A percentile compares a stretch with the other conserved stretches of the same genome.
phyloP scores from a whole-genome alignment of 1,140 invertebrate species.

The Hesperophylax magnus region DNA sequence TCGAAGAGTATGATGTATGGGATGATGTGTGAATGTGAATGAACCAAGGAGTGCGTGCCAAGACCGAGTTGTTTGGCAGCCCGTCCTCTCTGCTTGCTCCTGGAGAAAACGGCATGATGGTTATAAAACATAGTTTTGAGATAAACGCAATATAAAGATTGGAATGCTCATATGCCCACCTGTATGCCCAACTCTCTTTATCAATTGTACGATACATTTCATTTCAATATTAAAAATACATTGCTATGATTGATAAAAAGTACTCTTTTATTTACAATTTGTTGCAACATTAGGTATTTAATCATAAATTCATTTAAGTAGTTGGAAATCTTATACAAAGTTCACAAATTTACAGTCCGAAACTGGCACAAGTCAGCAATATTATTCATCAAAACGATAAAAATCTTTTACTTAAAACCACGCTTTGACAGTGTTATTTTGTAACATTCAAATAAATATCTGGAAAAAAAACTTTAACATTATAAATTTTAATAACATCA shows the following conservation, averaged over 20 bases:
- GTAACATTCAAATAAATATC: slow-evolving; percentile 9
- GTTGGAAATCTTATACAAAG: slow-evolving; percentile 55
- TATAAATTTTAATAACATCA: slow-evolving; percentile 15
- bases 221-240: neutral
- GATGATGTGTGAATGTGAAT: no score
- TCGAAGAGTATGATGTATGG: no score
- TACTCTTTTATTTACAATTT: slow-evolving; percentile 73
- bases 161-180: no score
- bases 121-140: no score
- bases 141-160: no score
- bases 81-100: no score
- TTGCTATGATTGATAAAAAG: slow-evolving; percentile 67
- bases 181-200: no score
- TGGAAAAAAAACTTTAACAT: slow-evolving; percentile 19
- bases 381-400: slow-evolving; percentile 36
- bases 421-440: neutral
- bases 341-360: slow-evolving; percentile 55
- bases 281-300: slow-evolving; percentile 67
- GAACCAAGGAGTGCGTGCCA: no score
- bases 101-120: no score
- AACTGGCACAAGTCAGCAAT: slow-evolving; percentile 54
- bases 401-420: slow-evolving; percentile 31
- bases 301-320: slow-evolving; percentile 54
- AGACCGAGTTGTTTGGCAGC: no score
- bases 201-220: no score